phyloP scores from a whole-genome alignment of 2,113 vertebrate species.

The Corynorhinus townsendii region DNA sequence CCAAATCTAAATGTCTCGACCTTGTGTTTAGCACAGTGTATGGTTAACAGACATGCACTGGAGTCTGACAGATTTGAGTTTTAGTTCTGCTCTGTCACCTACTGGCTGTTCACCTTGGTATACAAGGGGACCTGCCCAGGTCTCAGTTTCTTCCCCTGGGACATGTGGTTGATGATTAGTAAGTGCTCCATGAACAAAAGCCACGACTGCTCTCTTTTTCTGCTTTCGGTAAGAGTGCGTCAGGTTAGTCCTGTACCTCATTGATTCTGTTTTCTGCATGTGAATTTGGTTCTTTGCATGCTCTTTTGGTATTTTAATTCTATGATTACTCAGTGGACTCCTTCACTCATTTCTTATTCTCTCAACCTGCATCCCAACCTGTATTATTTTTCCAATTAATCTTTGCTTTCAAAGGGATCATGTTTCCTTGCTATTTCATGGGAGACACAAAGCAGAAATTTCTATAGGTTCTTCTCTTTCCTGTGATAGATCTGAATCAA shows the following conservation, averaged over 20 bases:
- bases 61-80: background rate
- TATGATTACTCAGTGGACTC: background rate
- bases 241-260: background rate
- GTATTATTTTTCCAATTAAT: background rate
- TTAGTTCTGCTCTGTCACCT: background rate
- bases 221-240: background rate
- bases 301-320: background rate
- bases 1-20: background rate
- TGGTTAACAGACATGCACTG: background rate
- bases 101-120: background rate
- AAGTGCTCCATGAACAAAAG: background rate
- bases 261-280: background rate
- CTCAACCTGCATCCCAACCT: background rate
- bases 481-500: background rate
- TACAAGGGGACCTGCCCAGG: background rate
- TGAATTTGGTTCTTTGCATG: background rate
- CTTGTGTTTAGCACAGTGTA: background rate
- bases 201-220: background rate
- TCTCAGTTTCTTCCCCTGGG: background rate
- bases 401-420: background rate
- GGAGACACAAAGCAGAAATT: background rate
- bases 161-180: background rate
- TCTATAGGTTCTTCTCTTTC: background rate
- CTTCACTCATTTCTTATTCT: conserved; percentile 1
- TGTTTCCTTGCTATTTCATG: background rate